A percentile compares a stretch with the other conserved stretches of the same genome.
Conservation (phyloP, 2,888 invertebrate species). For the Scrobipalpa costella region DNA sequence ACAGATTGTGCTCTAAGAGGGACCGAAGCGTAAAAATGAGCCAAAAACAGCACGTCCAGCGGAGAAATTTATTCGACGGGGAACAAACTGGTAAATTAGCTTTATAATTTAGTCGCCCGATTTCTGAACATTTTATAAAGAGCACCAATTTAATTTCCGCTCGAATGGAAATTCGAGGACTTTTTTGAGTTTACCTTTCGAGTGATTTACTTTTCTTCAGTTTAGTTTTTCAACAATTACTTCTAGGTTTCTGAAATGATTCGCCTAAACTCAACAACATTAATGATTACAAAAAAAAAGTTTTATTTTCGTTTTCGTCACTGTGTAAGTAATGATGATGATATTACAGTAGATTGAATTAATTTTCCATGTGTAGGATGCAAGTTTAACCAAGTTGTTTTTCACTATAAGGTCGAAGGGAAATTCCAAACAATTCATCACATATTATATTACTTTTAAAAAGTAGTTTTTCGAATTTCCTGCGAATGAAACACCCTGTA, state of each 20-base stretch:
- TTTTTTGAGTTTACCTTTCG: neutral
- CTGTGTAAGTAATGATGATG: no score
- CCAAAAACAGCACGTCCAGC: conserved; percentile 43
- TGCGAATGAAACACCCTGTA: neutral
- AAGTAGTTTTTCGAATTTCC: no score
- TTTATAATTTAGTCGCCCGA: conserved; percentile 36
- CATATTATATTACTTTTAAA: no score
- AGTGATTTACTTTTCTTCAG: neutral
- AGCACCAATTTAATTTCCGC: conserved; percentile 3
- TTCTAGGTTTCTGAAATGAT: no score
- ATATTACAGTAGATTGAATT: no score
- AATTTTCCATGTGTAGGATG: no score
- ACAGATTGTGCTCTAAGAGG: conserved; percentile 51
- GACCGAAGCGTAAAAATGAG: conserved; percentile 59
- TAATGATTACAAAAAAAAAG: no score
- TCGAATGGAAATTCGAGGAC: neutral
- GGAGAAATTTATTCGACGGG: conserved; percentile 46
- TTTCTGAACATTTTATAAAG: conserved; percentile 7
- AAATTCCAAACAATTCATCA: no score
- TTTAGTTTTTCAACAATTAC: neutral
- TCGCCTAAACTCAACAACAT: no score
- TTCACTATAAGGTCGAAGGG: no score
- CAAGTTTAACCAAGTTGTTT: no score
- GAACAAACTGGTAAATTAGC: conserved; percentile 42
- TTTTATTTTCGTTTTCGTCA: no score